phyloP scores from a whole-genome alignment of 2,797 vertebrate genomes.

The Melanotaenia pygmaea region DNA sequence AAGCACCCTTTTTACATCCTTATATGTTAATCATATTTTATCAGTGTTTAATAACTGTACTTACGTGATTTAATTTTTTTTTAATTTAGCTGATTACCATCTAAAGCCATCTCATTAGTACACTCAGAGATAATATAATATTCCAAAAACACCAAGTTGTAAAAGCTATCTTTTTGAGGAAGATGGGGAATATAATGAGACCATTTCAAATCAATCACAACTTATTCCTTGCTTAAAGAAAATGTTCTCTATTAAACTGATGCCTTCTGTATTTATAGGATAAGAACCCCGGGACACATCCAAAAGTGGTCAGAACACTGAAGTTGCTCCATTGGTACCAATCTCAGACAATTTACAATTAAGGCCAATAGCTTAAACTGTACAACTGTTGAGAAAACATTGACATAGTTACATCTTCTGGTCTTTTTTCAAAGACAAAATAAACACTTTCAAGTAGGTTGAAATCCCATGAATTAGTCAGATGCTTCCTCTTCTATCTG shows the following conservation, averaged over 20 bases:
- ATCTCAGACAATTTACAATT: constrained; percentile 20
- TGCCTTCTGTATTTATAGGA: constrained; percentile 1
- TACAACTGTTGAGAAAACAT: constrained; percentile 29
- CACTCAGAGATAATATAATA: constrained; percentile 28
- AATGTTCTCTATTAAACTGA: constrained; percentile 17
- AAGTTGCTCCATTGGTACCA: constrained; percentile 51
- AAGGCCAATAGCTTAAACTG: constrained; percentile 18
- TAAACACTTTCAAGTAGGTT: constrained; percentile 36
- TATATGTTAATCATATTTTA: constrained; percentile 24
- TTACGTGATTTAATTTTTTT: constrained; percentile 18
- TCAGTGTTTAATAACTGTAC: constrained; percentile 8
- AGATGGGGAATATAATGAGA: constrained; percentile 24
- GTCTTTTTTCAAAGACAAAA: constrained; percentile 15
- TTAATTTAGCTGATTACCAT: constrained; percentile 21
- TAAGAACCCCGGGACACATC: constrained; percentile 30
- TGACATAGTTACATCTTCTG: constrained; percentile 25
- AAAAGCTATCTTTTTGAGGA: constrained; percentile 29
- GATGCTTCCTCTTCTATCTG: constrained; percentile 41
- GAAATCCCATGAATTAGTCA: constrained; percentile 33
- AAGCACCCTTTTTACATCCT: constrained; percentile 4
- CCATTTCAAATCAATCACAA: constrained; percentile 15
- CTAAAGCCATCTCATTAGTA: constrained; percentile 21
- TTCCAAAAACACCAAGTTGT: constrained; percentile 25
- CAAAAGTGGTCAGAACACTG: constrained; percentile 47
- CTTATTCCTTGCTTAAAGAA: constrained; percentile 13